These are phyloP conservation scores for Orchesella cincta DNA, from an alignment of 1,140 invertebrate species.

Conservation along the genomic window DNA sequence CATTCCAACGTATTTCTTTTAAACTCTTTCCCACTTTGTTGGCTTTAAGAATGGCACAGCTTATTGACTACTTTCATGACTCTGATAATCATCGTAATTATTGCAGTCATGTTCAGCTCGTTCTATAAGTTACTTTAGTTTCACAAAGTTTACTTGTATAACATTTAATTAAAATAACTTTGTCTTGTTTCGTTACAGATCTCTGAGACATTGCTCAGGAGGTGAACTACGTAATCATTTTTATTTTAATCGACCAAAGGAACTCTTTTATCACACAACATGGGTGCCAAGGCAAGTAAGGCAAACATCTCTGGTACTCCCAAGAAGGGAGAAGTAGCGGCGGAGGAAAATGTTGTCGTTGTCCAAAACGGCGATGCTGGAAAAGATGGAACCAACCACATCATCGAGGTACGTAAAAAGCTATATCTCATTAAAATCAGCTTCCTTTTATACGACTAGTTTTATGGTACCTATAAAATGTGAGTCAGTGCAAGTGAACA, in stretches of 20 bases:
- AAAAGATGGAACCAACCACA: conserved; percentile 36
- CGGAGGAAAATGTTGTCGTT: conserved; percentile 39
- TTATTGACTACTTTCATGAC: too few relatives aligned
- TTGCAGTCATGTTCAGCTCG: too few relatives aligned
- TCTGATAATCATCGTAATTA: too few relatives aligned
- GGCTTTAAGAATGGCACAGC: too few relatives aligned
- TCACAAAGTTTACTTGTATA: not conserved
- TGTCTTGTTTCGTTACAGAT: conserved; percentile 4
- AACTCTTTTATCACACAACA: conserved; percentile 27
- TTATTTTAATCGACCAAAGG: not conserved
- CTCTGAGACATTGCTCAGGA: not conserved
- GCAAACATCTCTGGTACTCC: conserved; percentile 46
- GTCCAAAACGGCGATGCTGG: conserved; percentile 45
- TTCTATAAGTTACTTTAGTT: too few relatives aligned
- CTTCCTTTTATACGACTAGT: not conserved
- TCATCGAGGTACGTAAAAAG: conserved; percentile 45
- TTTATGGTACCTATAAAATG: not conserved
- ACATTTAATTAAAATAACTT: not conserved
- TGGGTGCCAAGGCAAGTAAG: conserved; percentile 50
- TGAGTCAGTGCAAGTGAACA: not conserved
- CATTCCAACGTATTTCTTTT: too few relatives aligned
- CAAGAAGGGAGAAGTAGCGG: conserved; percentile 44
- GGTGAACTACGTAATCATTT: not conserved
- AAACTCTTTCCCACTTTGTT: too few relatives aligned
- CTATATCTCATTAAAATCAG: not conserved